These are phyloP conservation scores for Glaucidium brasilianum DNA, from an alignment of 2,113 vertebrate genomes.

Conservation along the genomic window DNA sequence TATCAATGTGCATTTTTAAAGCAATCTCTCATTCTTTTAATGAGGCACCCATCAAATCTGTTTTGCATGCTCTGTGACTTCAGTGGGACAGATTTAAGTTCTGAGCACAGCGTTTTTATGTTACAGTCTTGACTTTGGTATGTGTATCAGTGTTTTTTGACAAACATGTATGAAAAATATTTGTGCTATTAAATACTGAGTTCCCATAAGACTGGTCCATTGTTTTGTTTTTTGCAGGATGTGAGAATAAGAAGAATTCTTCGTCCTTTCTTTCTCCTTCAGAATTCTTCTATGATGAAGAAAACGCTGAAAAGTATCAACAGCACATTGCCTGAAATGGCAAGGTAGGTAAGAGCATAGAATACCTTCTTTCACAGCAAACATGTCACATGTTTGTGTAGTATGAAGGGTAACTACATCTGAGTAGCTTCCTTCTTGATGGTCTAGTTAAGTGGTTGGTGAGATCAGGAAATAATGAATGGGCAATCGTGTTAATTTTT, in stretches of 20 bases:
- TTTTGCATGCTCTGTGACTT: background rate
- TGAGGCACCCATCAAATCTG: background rate
- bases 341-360: conserved; percentile 75
- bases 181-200: background rate
- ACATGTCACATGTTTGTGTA: too few species aligned
- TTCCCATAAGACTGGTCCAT: accelerated
- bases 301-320: conserved; percentile 95
- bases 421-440: background rate
- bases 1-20: background rate
- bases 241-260: conserved; percentile 86
- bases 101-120: background rate
- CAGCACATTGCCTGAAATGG: conserved; percentile 90
- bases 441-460: background rate
- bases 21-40: background rate
- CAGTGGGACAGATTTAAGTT: background rate
- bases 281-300: conserved; percentile 98
- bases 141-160: background rate
- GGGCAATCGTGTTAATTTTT: background rate
- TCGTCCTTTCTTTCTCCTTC: conserved; percentile 93
- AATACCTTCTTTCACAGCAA: background rate
- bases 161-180: background rate
- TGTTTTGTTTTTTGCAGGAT: conserved; percentile 62
- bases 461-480: background rate
- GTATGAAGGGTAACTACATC: too few species aligned
- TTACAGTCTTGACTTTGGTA: background rate